phyloP scores from a whole-genome alignment of 2,113 vertebrate species.

The Hystrix cristata region DNA sequence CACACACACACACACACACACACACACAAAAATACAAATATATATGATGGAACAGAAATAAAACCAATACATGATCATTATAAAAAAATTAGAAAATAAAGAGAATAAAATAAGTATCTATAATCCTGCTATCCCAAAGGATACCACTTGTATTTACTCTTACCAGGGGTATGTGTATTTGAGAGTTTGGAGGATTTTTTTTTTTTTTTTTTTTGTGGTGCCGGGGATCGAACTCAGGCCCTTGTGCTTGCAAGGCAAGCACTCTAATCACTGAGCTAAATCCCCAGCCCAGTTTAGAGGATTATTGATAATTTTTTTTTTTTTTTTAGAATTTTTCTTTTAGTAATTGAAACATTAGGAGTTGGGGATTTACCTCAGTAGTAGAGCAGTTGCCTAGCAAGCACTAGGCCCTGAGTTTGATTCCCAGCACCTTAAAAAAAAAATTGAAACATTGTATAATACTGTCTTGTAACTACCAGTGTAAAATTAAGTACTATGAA shows the following conservation, averaged over 20 bases:
- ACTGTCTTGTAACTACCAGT: constrained; percentile 18
- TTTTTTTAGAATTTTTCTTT: background rate
- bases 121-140: background rate
- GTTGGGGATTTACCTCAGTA: too few relatives aligned
- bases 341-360: too few relatives aligned
- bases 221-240: too few relatives aligned
- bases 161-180: background rate
- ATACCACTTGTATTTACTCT: background rate
- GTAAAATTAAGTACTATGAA: background rate
- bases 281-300: background rate
- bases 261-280: too few relatives aligned
- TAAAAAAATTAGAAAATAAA: constrained; percentile 44
- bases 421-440: background rate
- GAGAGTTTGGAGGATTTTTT: constrained; percentile 22
- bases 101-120: constrained; percentile 36
- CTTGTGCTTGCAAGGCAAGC: too few relatives aligned
- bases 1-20: background rate
- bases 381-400: too few relatives aligned
- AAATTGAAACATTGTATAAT: background rate
- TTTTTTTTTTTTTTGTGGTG: background rate
- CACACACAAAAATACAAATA: background rate
- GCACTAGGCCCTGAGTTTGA: too few relatives aligned
- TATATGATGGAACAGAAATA: background rate
- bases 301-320: constrained; percentile 53
- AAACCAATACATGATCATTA: background rate